Evolutionary conservation across 2,888 invertebrate species (phyloP).

Genomic region (Morpho deidamia): DNA sequence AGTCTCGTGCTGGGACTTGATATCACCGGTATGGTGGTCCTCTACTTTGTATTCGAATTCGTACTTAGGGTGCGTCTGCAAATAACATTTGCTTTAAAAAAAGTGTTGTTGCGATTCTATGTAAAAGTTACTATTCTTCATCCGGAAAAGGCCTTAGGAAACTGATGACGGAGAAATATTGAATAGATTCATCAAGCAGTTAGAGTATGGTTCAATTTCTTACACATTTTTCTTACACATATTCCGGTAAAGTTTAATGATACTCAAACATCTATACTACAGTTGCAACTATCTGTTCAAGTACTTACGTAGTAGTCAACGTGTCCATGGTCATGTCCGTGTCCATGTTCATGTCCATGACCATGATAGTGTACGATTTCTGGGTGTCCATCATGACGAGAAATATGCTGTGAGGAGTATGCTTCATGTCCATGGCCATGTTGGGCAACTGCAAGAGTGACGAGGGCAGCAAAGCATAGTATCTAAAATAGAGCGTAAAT

Average conservation of each 20-base stretch:
- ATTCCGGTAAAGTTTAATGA: too few species aligned
- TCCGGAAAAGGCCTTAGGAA: too few species aligned
- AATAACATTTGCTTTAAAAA: too few species aligned
- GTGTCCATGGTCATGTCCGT: conserved; percentile 22
- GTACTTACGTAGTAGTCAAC: conserved; percentile 13
- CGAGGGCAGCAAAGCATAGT: conserved; percentile 3
- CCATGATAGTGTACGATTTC: conserved; percentile 21
- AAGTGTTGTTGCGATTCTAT: too few species aligned
- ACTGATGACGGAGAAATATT: too few species aligned
- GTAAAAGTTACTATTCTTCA: too few species aligned
- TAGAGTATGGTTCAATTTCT: too few species aligned
- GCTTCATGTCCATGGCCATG: conserved; percentile 33
- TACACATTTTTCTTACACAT: too few species aligned
- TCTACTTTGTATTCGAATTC: conserved; percentile 52
- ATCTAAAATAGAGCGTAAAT: too few species aligned
- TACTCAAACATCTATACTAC: too few species aligned
- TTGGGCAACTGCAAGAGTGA: conserved; percentile 29
- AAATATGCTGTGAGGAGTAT: conserved; percentile 33
- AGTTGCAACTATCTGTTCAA: background rate
- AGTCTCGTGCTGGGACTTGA: conserved; percentile 62
- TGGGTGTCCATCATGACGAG: conserved; percentile 31
- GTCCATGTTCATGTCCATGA: conserved; percentile 27
- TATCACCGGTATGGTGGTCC: conserved; percentile 72
- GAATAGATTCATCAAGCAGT: too few species aligned
- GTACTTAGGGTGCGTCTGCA: conserved; percentile 52